phyloP scores from a whole-genome alignment of 2,888 invertebrate genomes.

The Drosophila barbarae region DNA sequence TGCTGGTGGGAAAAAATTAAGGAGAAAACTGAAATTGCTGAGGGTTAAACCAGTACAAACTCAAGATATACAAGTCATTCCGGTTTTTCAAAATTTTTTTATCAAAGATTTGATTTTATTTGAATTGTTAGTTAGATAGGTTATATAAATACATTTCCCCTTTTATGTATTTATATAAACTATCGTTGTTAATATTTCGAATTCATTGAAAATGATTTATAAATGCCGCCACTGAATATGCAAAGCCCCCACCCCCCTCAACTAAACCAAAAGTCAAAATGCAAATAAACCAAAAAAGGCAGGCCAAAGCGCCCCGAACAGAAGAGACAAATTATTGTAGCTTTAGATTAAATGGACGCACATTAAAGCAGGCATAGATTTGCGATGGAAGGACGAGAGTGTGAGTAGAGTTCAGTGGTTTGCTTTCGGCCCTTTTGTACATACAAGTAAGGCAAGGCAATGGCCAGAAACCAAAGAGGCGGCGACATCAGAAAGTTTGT shows the following conservation, averaged over 20 bases:
- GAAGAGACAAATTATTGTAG: conserved; percentile 55
- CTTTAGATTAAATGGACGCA: conserved; percentile 64
- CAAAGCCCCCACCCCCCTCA: conserved; percentile 8
- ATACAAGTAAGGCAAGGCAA: conserved; percentile 44
- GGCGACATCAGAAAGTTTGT: conserved; percentile 31
- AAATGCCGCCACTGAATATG: conserved; percentile 25
- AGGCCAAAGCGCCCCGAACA: conserved; percentile 10
- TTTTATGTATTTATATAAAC: too few species aligned
- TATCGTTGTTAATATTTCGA: too few species aligned
- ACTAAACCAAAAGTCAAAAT: conserved; percentile 36
- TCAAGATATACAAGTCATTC: not conserved
- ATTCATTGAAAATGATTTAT: conserved; percentile 32
- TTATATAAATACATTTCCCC: too few species aligned
- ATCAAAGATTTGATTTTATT: not conserved
- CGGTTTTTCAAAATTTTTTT: not conserved
- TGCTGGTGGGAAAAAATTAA: not conserved
- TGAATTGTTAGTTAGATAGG: not conserved
- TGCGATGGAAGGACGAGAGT: conserved; percentile 1
- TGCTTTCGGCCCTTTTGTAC: conserved; percentile 2
- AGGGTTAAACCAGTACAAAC: not conserved
- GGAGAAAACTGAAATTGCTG: conserved; percentile 1
- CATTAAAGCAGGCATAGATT: conserved; percentile 52
- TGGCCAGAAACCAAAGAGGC: conserved; percentile 35
- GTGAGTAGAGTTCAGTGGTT: conserved; percentile 22
- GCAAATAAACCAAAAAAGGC: conserved; percentile 29